Percentiles rank a stretch among this genome's conserved stretches.
Evolutionary conservation across 1,140 invertebrate species (phyloP).

Genomic region (Drosophila ambigua): DNA sequence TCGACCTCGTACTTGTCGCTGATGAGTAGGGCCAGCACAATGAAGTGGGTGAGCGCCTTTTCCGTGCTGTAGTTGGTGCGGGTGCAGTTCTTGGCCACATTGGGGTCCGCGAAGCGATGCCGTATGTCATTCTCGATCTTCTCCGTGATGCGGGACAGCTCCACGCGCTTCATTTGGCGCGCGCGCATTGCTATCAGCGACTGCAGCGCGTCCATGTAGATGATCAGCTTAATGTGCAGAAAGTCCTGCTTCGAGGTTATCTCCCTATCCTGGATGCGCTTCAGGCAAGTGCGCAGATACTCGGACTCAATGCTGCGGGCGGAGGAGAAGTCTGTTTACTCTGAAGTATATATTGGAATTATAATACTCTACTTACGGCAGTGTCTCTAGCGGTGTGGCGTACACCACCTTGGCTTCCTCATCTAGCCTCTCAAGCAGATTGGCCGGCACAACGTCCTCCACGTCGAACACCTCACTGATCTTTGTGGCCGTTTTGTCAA

Average conservation of each 20-base stretch:
- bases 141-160: constrained; percentile 73
- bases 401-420: constrained; percentile 73
- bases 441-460: constrained; percentile 59
- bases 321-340: neutral
- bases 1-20: constrained; percentile 68
- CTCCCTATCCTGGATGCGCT: constrained; percentile 50
- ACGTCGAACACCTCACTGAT: constrained; percentile 62
- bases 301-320: constrained; percentile 66
- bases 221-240: constrained; percentile 70
- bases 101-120: constrained; percentile 66
- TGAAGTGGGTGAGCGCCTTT: constrained; percentile 79
- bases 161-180: constrained; percentile 57
- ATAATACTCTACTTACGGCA: constrained; percentile 62
- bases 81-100: constrained; percentile 52
- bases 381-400: constrained; percentile 33
- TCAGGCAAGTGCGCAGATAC: constrained; percentile 57
- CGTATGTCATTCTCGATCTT: constrained; percentile 81
- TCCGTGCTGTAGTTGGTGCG: constrained; percentile 68
- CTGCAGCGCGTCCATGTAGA: constrained; percentile 76
- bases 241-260: constrained; percentile 47
- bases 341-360: neutral
- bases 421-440: constrained; percentile 66
- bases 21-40: constrained; percentile 70
- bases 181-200: constrained; percentile 64
- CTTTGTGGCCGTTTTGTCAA: constrained; percentile 60